These are phyloP conservation scores for Athalia circularis DNA, from an alignment of 2,888 invertebrate species.

Conservation along the genomic window DNA sequence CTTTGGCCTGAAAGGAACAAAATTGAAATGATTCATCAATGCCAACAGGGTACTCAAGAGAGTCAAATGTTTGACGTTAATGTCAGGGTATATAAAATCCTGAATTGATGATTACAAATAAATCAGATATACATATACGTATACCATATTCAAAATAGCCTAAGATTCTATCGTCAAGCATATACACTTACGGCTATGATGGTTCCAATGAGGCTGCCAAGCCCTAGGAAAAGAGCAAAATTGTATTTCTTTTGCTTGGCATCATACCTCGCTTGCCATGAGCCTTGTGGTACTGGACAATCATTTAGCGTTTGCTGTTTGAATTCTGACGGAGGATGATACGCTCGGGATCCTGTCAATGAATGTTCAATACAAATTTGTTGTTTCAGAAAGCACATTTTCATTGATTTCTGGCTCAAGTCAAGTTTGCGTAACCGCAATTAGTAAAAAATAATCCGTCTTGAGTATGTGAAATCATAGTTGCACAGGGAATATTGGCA, in stretches of 20 bases:
- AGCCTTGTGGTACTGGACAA: constrained; percentile 85
- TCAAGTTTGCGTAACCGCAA: constrained; percentile 5
- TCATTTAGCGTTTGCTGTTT: constrained; percentile 82
- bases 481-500: neutral
- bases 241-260: constrained; percentile 84
- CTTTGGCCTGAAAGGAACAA: constrained; percentile 76
- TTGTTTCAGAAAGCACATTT: neutral
- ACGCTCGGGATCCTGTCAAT: constrained; percentile 49
- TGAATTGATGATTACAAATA: neutral
- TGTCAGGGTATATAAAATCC: neutral
- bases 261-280: constrained; percentile 84
- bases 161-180: neutral
- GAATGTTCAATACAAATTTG: neutral
- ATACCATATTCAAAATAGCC: neutral
- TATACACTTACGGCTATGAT: constrained; percentile 73
- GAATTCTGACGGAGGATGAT: constrained; percentile 50
- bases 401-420: constrained; percentile 1
- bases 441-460: constrained; percentile 1
- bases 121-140: neutral
- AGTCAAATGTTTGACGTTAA: neutral
- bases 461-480: neutral
- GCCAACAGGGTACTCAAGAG: too few species aligned
- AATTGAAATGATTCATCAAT: neutral
- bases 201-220: constrained; percentile 70
- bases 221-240: constrained; percentile 78